Evolutionary conservation across 2,113 vertebrate species (phyloP).

Genomic region (Panthera leo): DNA sequence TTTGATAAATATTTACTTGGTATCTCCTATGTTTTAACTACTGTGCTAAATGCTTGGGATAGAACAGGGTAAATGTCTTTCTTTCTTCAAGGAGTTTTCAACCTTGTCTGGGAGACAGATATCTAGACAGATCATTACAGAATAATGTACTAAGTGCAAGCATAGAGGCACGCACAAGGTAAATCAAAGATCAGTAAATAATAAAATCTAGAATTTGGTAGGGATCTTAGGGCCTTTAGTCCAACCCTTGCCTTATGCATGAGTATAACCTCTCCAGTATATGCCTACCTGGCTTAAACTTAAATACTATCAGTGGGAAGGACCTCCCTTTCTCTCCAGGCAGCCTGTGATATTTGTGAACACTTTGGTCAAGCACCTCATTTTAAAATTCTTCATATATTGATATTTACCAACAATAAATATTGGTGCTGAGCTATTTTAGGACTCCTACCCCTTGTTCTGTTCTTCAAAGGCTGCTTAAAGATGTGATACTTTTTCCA

Average conservation of each 20-base stretch:
- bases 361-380: not conserved
- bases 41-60: not conserved
- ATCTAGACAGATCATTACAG: not conserved
- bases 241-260: not conserved
- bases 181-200: not conserved
- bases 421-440: not conserved
- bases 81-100: not conserved
- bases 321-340: not conserved
- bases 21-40: not conserved
- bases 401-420: not conserved
- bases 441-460: not conserved
- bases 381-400: constrained; percentile 37
- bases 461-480: not conserved
- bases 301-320: not conserved
- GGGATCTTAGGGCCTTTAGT: not conserved
- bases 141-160: not conserved
- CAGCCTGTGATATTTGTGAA: not conserved
- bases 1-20: constrained; percentile 8
- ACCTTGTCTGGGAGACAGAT: not conserved
- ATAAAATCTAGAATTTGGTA: not conserved
- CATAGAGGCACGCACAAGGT: not conserved
- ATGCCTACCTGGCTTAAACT: not conserved
- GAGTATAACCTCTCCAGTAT: not conserved
- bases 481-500: not conserved
- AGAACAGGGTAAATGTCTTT: not conserved